These are phyloP conservation scores for Cathartes aura DNA, from an alignment of 2,113 vertebrate species.

Conservation along the genomic window DNA sequence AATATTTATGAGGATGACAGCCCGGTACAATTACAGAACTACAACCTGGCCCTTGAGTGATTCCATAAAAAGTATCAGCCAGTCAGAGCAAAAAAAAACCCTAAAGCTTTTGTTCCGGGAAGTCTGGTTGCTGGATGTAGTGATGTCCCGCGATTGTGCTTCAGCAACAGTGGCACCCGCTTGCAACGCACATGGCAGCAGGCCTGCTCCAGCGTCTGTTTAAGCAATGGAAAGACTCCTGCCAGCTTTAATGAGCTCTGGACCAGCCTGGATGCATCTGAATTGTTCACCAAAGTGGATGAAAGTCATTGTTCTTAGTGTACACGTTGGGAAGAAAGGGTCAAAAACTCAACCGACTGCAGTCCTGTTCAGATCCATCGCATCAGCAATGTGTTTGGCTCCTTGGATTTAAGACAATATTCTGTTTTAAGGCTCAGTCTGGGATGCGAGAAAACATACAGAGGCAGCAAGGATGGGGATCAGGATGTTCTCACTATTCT, in stretches of 20 bases:
- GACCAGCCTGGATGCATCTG: neutral
- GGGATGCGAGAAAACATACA: neutral
- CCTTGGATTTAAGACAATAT: neutral
- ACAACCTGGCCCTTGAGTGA: slow-evolving; percentile 42
- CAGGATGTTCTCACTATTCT: neutral
- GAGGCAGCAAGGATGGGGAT: neutral
- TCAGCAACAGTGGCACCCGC: neutral
- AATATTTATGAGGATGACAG: slow-evolving; percentile 65
- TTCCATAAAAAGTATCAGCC: slow-evolving; percentile 7
- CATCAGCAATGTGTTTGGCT: neutral
- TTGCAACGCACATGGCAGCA: neutral
- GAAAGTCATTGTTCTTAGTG: neutral
- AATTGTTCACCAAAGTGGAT: neutral
- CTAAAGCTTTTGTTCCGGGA: slow-evolving; percentile 28
- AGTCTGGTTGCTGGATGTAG: neutral
- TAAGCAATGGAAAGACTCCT: neutral
- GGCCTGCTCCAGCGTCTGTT: neutral
- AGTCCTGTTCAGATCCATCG: neutral
- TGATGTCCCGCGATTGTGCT: rapidly evolving
- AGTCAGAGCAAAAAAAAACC: neutral
- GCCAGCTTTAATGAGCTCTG: neutral
- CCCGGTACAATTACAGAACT: slow-evolving; percentile 48
- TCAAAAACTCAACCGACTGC: neutral
- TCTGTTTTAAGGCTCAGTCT: neutral
- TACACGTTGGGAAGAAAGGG: neutral